Evolutionary conservation across 2,113 vertebrate genomes (phyloP).

Genomic region (Terrapene triunguis): DNA sequence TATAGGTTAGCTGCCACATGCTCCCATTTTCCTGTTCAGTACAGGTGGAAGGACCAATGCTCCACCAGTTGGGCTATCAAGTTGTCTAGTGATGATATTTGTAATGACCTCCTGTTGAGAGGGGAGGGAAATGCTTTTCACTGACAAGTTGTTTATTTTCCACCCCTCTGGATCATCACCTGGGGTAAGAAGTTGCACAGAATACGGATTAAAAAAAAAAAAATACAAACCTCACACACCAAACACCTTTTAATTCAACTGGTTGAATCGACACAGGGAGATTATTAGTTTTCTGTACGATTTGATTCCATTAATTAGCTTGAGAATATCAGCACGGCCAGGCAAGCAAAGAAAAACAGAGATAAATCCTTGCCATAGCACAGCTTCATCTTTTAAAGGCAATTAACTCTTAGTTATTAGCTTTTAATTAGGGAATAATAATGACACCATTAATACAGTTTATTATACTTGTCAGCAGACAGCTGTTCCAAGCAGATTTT

Average conservation of each 20-base stretch:
- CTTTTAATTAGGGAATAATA: constrained; percentile 86
- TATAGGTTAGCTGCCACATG: not conserved
- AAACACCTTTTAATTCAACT: constrained; percentile 58
- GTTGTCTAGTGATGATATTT: not conserved
- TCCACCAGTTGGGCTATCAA: not conserved
- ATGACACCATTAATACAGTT: constrained; percentile 82
- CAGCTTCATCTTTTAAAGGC: constrained; percentile 82
- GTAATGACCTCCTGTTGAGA: not conserved
- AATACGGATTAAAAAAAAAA: not conserved
- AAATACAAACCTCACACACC: not conserved
- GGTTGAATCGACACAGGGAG: constrained; percentile 30
- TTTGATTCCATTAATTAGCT: constrained; percentile 82
- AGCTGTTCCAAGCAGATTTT: constrained; percentile 79
- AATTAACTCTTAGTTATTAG: constrained; percentile 86
- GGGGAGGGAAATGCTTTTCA: not conserved
- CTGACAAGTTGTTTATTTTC: not conserved
- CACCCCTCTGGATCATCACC: fast-evolving
- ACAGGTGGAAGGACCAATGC: not conserved
- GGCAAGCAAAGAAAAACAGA: constrained; percentile 77
- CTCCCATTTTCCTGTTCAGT: not conserved
- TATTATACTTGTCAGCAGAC: constrained; percentile 81
- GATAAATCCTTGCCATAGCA: constrained; percentile 78
- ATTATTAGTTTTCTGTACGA: constrained; percentile 74
- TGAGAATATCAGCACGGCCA: constrained; percentile 77
- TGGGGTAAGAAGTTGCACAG: fast-evolving